phyloP scores from a whole-genome alignment of 2,888 invertebrate genomes.

The Ochropleura leucogaster region DNA sequence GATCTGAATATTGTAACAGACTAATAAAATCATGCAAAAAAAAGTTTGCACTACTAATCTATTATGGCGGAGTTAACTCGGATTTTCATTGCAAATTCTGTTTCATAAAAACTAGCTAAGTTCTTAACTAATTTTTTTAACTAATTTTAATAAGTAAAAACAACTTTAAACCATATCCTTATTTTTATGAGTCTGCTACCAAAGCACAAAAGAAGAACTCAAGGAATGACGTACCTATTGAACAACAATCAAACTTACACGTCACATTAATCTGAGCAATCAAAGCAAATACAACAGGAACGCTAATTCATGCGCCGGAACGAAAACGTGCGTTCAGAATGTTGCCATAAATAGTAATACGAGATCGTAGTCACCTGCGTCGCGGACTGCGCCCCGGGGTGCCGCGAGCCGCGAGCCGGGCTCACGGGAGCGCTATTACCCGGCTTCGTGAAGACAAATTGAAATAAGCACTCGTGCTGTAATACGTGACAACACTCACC shows the following conservation, averaged over 20 bases:
- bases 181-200: not conserved
- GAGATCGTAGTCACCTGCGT: conserved; percentile 41
- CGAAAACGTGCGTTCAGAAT: conserved; percentile 31
- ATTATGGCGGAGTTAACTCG: not conserved
- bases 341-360: conserved; percentile 36
- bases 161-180: no score
- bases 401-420: not conserved
- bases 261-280: conserved; percentile 9
- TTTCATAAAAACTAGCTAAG: not conserved
- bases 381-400: conserved; percentile 20
- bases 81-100: not conserved
- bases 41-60: not conserved
- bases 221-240: not conserved
- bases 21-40: not conserved
- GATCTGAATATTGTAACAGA: not conserved
- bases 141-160: no score
- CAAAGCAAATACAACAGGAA: conserved; percentile 24
- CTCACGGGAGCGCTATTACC: conserved; percentile 31
- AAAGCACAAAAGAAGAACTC: not conserved
- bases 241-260: conserved; percentile 19
- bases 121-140: no score
- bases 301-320: not conserved
- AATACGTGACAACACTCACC: conserved; percentile 33
- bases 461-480: conserved; percentile 48
- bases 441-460: conserved; percentile 51